Conservation (phyloP, 2,888 invertebrate genomes). For the Chaetogeoica ovagalla region DNA sequence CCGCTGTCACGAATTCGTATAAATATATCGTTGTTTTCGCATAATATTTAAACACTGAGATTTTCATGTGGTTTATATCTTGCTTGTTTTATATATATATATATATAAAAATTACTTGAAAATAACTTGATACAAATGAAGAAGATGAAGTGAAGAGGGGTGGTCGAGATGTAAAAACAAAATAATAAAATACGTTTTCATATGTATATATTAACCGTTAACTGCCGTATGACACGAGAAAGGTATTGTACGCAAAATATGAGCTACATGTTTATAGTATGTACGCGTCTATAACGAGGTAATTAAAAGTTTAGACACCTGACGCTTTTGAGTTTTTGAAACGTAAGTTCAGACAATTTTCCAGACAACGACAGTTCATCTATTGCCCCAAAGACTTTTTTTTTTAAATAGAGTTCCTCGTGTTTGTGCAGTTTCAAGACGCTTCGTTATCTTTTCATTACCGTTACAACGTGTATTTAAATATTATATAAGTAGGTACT, state of each 20-base stretch:
- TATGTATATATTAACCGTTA: conserved; percentile 10
- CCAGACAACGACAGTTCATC: neutral
- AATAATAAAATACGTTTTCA: neutral
- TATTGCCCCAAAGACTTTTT: neutral
- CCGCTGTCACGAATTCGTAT: conserved; percentile 34
- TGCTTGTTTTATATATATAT: conserved; percentile 8
- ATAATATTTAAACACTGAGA: neutral
- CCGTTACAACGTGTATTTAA: neutral
- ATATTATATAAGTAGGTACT: too few species aligned
- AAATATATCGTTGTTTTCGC: conserved; percentile 1
- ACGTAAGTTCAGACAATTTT: neutral
- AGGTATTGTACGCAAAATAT: conserved; percentile 10
- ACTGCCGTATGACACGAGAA: conserved; percentile 28
- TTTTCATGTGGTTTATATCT: conserved; percentile 23
- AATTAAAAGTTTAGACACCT: conserved; percentile 35
- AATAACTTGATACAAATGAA: neutral
- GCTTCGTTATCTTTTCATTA: neutral
- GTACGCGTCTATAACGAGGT: neutral
- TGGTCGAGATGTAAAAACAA: conserved; percentile 8
- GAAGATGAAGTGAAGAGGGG: neutral
- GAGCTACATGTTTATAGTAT: too few species aligned
- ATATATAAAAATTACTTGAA: neutral
- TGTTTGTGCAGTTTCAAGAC: neutral
- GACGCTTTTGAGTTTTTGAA: conserved; percentile 17
- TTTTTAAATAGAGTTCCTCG: neutral